phyloP scores from a whole-genome alignment of 2,113 vertebrate species.

The Pangasianodon hypophthalmus region DNA sequence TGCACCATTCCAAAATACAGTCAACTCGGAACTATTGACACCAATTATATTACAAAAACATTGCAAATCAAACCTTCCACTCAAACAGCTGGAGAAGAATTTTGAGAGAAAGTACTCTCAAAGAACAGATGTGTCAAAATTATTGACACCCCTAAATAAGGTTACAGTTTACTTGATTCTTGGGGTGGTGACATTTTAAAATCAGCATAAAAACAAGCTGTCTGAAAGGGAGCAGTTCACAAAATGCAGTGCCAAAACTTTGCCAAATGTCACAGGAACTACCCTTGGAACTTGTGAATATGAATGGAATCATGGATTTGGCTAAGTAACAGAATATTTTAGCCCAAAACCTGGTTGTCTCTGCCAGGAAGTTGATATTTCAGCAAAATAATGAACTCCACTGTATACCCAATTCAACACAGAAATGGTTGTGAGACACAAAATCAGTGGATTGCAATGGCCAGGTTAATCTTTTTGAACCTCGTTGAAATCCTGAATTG shows the following conservation, averaged over 20 bases:
- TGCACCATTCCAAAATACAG: too few relatives aligned
- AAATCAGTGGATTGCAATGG: neutral
- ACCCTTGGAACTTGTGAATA: neutral
- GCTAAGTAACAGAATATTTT: neutral
- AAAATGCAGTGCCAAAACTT: neutral
- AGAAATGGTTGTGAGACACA: neutral
- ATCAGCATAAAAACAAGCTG: neutral
- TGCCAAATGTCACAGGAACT: neutral
- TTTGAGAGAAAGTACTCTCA: neutral
- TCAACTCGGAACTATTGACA: neutral
- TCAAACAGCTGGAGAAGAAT: neutral
- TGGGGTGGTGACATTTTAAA: neutral
- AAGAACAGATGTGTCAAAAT: neutral
- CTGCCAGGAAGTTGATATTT: neutral
- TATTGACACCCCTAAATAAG: neutral
- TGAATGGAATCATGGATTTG: neutral
- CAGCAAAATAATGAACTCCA: neutral
- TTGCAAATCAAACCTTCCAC: neutral
- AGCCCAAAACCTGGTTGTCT: neutral
- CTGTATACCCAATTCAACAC: neutral
- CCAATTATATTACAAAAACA: neutral
- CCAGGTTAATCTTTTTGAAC: neutral
- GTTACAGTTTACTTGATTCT: neutral
- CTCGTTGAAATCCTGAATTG: neutral
- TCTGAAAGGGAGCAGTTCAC: neutral